Evolutionary conservation across 2,888 invertebrate genomes (phyloP).

Genomic region (Pachydiplax longipennis): DNA sequence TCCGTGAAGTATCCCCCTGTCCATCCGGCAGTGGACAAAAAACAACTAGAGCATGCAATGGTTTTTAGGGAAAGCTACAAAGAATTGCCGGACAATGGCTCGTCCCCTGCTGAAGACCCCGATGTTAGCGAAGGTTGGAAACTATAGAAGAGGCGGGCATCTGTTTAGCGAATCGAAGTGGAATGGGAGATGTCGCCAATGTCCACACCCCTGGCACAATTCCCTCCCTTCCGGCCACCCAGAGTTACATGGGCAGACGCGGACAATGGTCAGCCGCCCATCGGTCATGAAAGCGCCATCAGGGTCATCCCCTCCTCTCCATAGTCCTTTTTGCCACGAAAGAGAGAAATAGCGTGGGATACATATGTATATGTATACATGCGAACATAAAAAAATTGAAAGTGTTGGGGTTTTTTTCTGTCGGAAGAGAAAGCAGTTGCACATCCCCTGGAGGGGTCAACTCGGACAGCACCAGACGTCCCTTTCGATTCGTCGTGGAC

Average conservation of each 20-base stretch:
- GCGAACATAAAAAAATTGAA: background rate
- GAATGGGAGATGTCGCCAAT: background rate
- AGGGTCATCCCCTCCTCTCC: background rate
- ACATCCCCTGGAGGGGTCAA: background rate
- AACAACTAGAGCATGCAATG: background rate
- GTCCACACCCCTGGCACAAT: background rate
- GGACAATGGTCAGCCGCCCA: constrained; percentile 22
- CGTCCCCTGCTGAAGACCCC: background rate
- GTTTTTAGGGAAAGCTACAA: background rate
- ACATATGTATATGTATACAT: background rate
- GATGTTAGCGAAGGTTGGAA: background rate
- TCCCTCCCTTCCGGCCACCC: background rate
- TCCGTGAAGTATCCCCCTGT: background rate
- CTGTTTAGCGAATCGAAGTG: background rate
- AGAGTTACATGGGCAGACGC: background rate
- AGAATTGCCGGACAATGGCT: background rate
- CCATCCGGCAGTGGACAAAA: background rate
- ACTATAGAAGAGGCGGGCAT: background rate
- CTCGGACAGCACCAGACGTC: background rate
- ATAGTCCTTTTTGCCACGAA: background rate
- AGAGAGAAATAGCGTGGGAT: background rate
- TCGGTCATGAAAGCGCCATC: background rate
- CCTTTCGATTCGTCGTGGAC: background rate
- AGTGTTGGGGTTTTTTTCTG: background rate
- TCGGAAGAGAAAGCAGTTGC: background rate